Base-by-base conservation (phyloP, 2,888 invertebrate species). In the Dichetophora obliterata region DNA sequence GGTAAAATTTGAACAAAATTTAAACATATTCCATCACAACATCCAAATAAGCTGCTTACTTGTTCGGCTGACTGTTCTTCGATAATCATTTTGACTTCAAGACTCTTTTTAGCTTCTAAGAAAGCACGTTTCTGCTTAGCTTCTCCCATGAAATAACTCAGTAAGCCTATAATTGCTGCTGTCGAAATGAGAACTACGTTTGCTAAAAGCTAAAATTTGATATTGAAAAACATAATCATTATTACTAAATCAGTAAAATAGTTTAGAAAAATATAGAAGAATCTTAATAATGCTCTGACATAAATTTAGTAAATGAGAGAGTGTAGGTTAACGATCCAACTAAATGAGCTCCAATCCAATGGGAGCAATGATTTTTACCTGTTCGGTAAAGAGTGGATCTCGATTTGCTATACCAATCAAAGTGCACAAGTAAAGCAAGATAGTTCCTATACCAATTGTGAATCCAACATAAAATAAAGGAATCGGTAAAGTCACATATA, bases 21-120 rank as follows among this genome's bases (percentile, higher is more conserved):
- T 4, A 31, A 4, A 31, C 5, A 31, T 31, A 31, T 31, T 31
- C 5, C 31, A 31, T 31, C 31, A 31, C 31, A 9, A 14, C 2
- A 31, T 63, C n/a, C 0, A 34, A 14, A 31, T 31, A 63, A 59
- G 8, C 19, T 34, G 2, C 83, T 83, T 85, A 96, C 96, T 93
- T 96, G 96, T 88, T 98, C 97, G 77, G 95, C 95, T 81, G 96
- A 96, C 89, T 97, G 96, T 87, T 97, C 96, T 89, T 98, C 97
- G 82, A 98, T 96, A 75, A 96, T 94, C 84, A 97, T 92, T 90
- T 97, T 97, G 82, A 97, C 96, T 86, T 96, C 95, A 81, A 98
- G 91, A 84, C 97, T 97, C 89, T 95, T 94, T 85, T 96, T 94
- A 5, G 97, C 97, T 89, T 97, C 96, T 80, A 95, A 91, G 88